Base-by-base conservation (phyloP, 2,888 invertebrate species). In the Hydriomena furcata region DNA sequence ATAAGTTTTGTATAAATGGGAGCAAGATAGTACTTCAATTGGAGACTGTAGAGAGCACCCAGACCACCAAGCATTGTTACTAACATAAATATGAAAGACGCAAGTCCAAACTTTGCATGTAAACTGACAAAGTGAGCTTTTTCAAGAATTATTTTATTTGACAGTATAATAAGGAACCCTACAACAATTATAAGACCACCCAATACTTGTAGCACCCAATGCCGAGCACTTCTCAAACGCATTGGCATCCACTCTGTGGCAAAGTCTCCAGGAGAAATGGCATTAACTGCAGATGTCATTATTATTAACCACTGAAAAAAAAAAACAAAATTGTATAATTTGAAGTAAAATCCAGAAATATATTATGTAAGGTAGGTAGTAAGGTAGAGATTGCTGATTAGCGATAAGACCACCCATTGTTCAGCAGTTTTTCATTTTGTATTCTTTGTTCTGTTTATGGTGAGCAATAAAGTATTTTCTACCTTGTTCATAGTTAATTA, bases 161-260 rank as follows among this genome's bases (percentile, higher is more conserved):
- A 66, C 10, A 91, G 58, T 47, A 91, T 91, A 17, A 86, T 61
- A 36, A 88, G 58, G 61, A 91, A 91, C 27, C 90, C 91, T 35
- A 64, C 60, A 2, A 76, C 36, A 24, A 86, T 70, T 38, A 83
- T 57, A 28, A 68, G 71, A 52, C 80, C 76, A 36, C 73, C 75
- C 12, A 79, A 27, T 11, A 87, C 55, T 68, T 91, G 91, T 24
- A 91, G 65, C 1, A 91, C 73, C 91, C 91, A 91, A 63, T 91
- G 91, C 23, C 91, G 82, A 36, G 90, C 88, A 63, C 89, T 88
- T 45, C 85, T 71, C 24, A 89, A 66, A 34, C 88, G 71, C 63
- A 90, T 83, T 1, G 91, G 91, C 85, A 91, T 87, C 91, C 90
- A 91, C 58, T 89, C 89, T n/a, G 91, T 87, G 10, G 91, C 90